Base-by-base conservation (phyloP, 2,888 invertebrate genomes). In the Lasioglossum marginatum region DNA sequence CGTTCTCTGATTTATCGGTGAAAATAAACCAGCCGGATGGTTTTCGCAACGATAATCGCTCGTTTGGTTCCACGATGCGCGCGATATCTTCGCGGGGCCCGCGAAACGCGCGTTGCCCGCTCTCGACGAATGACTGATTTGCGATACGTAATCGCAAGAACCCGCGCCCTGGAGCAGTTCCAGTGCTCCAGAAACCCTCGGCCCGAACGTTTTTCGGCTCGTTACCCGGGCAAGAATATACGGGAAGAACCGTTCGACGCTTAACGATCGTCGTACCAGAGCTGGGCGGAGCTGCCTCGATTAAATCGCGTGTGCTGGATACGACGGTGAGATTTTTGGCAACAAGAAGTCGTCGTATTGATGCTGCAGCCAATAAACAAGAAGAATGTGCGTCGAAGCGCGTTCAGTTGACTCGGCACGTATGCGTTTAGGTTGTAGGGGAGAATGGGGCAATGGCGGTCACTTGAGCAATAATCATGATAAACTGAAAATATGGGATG, bases 121-220 rank as follows among this genome's bases (percentile, higher is more conserved):
- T 57, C 57, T 10, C 77, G 76, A 40, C 60, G 77, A 82, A 77
- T 83, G 82, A 85, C 86, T 75, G 87, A 87, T 86, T 80, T 70
- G 48, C 75, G 86, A 88, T 86, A 86, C 81, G 77, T 79, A 86
- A 86, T 88, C 86, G 73, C 43, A 40, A 40, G 74, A 63, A 71
- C 78, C 83, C 34, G 77, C 76, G 68, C 74, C 83, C 57, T 34
- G 45, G 52, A 60, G 80, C 74, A 52, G 71, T 71, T 31, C 19
- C 72, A 52, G 48, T 76, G 81, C 77, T 79, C 81, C 81, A 80
- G 76, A 84, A 88, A 86, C 66, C 72, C 43, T 80, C 31, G 57
- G 27, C 10, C 5, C 14, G 70, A 27, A 12, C 63, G 60, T 77
- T 78, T 73, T 34, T 77, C 70, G 45, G 27, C 77, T 81, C 77